These are phyloP conservation scores for Proisotoma minuta DNA, from an alignment of 2,888 invertebrate species.

Conservation along the genomic window DNA sequence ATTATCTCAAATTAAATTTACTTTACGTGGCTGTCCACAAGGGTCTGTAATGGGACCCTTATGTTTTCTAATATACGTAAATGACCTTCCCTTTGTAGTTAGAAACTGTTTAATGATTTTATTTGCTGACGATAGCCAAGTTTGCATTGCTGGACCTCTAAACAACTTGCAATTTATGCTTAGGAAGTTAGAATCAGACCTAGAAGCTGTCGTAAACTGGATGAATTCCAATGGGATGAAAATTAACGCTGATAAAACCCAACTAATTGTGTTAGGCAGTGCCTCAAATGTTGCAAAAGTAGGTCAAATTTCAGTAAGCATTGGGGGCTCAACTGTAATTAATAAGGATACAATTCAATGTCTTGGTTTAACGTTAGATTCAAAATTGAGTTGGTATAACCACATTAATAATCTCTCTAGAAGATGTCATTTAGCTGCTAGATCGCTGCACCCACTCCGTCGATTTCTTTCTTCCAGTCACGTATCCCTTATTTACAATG, in stretches of 20 bases:
- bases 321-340: background rate
- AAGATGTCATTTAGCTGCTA: conserved; percentile 7
- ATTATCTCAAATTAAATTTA: conserved; percentile 4
- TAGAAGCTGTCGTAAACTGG: conserved; percentile 8
- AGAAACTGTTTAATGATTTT: conserved; percentile 10
- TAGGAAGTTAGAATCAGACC: conserved; percentile 10
- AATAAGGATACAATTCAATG: conserved; percentile 1
- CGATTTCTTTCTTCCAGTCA: background rate
- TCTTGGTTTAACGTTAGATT: conserved; percentile 14
- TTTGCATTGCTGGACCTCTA: conserved; percentile 2
- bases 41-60: background rate
- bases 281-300: background rate
- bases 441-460: conserved; percentile 13
- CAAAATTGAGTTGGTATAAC: conserved; percentile 7
- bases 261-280: conserved; percentile 20
- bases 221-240: conserved; percentile 17
- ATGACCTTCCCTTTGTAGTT: conserved; percentile 18
- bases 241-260: conserved; percentile 20
- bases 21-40: conserved; percentile 13
- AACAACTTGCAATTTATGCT: conserved; percentile 1
- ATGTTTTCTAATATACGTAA: conserved; percentile 18
- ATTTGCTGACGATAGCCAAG: conserved; percentile 25
- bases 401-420: conserved; percentile 7
- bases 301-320: background rate
- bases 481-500: conserved; percentile 11